phyloP scores from a whole-genome alignment of 2,888 invertebrate genomes.

The Dione juno region DNA sequence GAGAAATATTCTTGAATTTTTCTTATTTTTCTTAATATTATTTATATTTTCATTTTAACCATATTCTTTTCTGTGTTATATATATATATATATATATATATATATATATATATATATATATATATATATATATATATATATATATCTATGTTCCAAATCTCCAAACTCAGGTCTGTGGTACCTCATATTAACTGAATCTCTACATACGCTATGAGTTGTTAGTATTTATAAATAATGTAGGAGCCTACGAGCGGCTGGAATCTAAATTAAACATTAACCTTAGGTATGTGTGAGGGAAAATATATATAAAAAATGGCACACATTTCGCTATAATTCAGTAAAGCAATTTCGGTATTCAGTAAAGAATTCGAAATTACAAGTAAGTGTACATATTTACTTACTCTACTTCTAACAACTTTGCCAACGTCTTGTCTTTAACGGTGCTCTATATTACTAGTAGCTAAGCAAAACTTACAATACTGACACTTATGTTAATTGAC shows the following conservation, averaged over 20 bases:
- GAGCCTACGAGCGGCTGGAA: conserved; percentile 9
- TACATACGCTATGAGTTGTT: conserved; percentile 19
- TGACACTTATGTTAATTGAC: too few species aligned
- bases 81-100: too few species aligned
- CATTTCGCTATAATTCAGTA: neutral
- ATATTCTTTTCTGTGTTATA: too few species aligned
- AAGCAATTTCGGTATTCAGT: conserved; percentile 3
- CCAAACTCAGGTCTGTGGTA: neutral
- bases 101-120: too few species aligned
- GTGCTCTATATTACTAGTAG: too few species aligned
- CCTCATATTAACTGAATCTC: conserved; percentile 3
- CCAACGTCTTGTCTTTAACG: neutral
- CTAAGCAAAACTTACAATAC: too few species aligned
- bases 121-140: too few species aligned
- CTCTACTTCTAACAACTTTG: neutral
- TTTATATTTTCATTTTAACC: too few species aligned
- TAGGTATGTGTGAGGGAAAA: conserved; percentile 7
- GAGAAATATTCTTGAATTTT: too few species aligned
- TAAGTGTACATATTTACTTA: conserved; percentile 1
- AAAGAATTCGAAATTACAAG: conserved; percentile 7
- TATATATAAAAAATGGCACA: conserved; percentile 9
- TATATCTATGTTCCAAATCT: too few species aligned
- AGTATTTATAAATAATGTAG: conserved; percentile 29
- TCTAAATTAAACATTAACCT: conserved; percentile 24
- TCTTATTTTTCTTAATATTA: too few species aligned